These are phyloP conservation scores for Agonopterix arenella DNA, from an alignment of 2,888 invertebrate genomes.

Conservation along the genomic window DNA sequence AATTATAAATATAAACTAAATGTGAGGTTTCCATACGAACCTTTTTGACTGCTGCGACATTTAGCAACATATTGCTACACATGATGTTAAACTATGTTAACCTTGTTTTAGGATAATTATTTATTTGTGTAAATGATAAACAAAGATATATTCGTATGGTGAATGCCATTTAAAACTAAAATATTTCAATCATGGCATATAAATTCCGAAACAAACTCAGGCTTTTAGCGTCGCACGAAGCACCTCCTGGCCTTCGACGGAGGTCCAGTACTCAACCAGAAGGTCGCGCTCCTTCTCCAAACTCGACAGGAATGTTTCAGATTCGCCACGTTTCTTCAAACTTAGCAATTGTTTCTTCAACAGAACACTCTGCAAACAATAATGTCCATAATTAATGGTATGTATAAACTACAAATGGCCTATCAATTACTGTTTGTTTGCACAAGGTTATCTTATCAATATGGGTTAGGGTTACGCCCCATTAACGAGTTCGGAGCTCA, in stretches of 20 bases:
- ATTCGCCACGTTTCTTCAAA: slow-evolving; percentile 70
- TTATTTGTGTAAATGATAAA: too few species aligned
- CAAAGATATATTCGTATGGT: background rate
- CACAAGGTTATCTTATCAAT: slow-evolving; percentile 56
- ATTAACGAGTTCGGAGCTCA: slow-evolving; percentile 12
- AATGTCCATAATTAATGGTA: background rate
- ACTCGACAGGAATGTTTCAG: slow-evolving; percentile 77
- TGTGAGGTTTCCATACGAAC: too few species aligned
- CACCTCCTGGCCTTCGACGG: slow-evolving; percentile 80
- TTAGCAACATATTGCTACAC: too few species aligned
- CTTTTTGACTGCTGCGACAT: too few species aligned
- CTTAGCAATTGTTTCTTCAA: slow-evolving; percentile 59
- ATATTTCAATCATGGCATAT: background rate
- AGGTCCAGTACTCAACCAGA: slow-evolving; percentile 85
- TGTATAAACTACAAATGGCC: too few species aligned
- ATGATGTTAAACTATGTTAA: too few species aligned
- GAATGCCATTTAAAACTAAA: background rate
- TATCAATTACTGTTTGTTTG: background rate
- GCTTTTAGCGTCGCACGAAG: slow-evolving; percentile 26
- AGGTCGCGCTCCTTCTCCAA: slow-evolving; percentile 82
- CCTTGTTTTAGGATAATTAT: too few species aligned
- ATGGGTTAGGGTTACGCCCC: slow-evolving; percentile 42
- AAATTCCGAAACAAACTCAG: too few species aligned
- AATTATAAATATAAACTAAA: too few species aligned
- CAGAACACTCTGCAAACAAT: slow-evolving; percentile 78